Evolutionary conservation across 2,888 invertebrate genomes (phyloP), one percentile per base, ranked within the genome.

Genomic region (Netelia melanura): DNA sequence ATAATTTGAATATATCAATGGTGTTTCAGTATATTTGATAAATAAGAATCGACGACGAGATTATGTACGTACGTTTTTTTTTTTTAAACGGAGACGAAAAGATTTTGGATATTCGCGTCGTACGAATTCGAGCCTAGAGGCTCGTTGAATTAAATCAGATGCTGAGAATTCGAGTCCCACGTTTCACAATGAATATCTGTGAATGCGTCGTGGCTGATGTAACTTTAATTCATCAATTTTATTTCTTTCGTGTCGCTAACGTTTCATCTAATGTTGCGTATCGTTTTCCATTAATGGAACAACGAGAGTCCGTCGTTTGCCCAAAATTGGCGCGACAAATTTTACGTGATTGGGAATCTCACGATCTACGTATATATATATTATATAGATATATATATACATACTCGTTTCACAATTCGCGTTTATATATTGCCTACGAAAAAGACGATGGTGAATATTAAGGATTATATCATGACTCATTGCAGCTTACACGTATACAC

Each of bases 401-500:
- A 48, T 14, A 64, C 65, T 21, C 44, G 75, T 23, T 76, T 52
- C 67, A 67, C 74, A 77, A 64, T 75, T 75, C 62, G 64, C 38
- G 70, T 80, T 85, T 76, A 67, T 76, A 76, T 76, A 65, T 72
- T 54, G 52, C 52, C 67, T 68, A 68, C 52, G 72, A 72, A 62
- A 72, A 61, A 48, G 44, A 68, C 58, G 44, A 77, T 71, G 17
- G 72, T 77, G 56, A 80, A 76, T 80, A 80, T 76, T 72, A 44
- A 68, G 58, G 64, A 74, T 79, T 85, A 65, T 72, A 65, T 85
- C 68, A 67, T 68, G 75, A 64, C 56, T 70, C 76, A 54, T 79
- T 82, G 74, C 82, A 85, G 74, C 52, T 67, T 79, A 78, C 68
- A 70, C 61, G 64, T 56, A 79, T 79, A 79, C 58, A 52, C 48